phyloP scores from a whole-genome alignment of 2,888 invertebrate genomes.

The Chymomyza caudatula region DNA sequence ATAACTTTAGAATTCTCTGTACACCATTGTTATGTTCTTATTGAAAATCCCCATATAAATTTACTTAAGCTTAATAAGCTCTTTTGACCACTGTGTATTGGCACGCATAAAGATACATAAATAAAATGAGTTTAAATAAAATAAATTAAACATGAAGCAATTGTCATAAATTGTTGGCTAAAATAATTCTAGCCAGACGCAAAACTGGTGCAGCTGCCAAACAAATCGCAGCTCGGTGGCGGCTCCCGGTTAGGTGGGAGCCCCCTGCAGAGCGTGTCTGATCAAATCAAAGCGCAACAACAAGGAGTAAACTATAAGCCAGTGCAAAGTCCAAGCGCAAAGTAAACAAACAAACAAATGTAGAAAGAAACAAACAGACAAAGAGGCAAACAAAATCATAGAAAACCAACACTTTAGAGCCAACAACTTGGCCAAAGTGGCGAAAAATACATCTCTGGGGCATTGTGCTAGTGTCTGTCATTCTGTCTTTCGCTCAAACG shows the following conservation, averaged over 20 bases:
- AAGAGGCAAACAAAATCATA: constrained; percentile 59
- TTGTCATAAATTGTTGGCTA: neutral
- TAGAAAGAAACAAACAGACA: constrained; percentile 4
- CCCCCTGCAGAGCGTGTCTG: neutral
- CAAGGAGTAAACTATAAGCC: neutral
- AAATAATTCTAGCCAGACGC: neutral
- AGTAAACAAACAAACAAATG: constrained; percentile 1
- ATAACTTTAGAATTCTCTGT: too few species aligned
- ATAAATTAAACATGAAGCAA: neutral
- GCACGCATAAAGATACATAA: too few species aligned
- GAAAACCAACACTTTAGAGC: constrained; percentile 63
- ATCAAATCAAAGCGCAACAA: too few species aligned
- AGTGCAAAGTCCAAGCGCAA: constrained; percentile 1
- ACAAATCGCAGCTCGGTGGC: neutral
- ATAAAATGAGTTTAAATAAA: neutral
- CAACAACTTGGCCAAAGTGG: constrained; percentile 47
- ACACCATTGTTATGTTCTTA: too few species aligned
- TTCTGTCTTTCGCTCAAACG: neutral
- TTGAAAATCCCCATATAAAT: too few species aligned
- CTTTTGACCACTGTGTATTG: too few species aligned
- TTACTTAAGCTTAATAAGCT: too few species aligned
- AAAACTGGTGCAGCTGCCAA: neutral
- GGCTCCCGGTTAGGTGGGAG: neutral
- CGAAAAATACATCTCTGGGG: constrained; percentile 65
- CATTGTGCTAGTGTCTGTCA: constrained; percentile 34